Conservation (phyloP, 2,797 vertebrate species). For the Decapterus maruadsi region DNA sequence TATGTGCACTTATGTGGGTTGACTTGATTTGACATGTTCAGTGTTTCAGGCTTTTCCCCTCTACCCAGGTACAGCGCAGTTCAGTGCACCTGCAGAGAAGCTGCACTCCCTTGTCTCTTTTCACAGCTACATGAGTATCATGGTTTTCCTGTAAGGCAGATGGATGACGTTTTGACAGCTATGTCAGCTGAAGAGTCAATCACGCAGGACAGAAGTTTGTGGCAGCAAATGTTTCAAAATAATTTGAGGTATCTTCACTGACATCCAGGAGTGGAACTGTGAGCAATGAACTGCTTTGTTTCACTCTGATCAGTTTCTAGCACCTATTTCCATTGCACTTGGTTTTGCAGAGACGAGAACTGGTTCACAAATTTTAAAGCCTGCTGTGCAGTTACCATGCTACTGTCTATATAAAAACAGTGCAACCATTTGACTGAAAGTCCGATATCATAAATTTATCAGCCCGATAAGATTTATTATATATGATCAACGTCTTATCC, state of each 20-base stretch:
- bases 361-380: background rate
- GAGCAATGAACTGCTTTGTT: background rate
- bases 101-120: background rate
- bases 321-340: background rate
- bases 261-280: conserved; percentile 2
- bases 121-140: background rate
- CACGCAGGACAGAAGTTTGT: background rate
- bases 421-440: background rate
- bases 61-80: background rate
- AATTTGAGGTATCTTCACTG: background rate
- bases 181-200: background rate
- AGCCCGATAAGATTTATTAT: too few relatives aligned
- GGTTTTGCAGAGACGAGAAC: background rate
- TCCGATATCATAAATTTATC: too few relatives aligned
- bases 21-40: background rate
- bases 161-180: background rate
- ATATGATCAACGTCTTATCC: too few relatives aligned
- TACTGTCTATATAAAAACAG: background rate
- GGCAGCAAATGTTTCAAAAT: background rate
- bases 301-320: too few relatives aligned
- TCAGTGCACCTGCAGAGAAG: background rate
- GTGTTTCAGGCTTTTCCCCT: background rate
- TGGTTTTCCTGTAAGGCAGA: background rate
- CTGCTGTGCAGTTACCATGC: background rate
- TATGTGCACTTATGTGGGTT: too few relatives aligned